Percentiles rank a stretch among this genome's conserved stretches.
These are phyloP conservation scores for Elaphurus davidianus DNA, from an alignment of 2,113 vertebrate species.

Conservation along the genomic window DNA sequence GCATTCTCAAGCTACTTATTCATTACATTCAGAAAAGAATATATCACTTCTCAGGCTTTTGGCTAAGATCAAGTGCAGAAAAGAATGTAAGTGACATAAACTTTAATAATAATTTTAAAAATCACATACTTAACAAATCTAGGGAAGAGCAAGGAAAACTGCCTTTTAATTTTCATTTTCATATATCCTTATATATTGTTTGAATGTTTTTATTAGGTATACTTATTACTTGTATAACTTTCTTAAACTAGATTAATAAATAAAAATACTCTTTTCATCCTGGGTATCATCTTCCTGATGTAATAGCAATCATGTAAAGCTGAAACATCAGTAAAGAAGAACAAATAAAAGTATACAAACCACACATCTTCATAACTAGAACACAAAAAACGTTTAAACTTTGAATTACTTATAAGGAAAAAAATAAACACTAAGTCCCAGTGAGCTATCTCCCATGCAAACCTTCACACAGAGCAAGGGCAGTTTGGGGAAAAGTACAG, in stretches of 20 bases:
- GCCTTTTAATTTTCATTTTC: background rate
- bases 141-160: background rate
- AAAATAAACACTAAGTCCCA: background rate
- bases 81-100: background rate
- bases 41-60: background rate
- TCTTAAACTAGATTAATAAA: background rate
- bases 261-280: background rate
- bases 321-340: background rate
- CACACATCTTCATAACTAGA: background rate
- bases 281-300: background rate
- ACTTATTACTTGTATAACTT: background rate
- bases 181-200: background rate
- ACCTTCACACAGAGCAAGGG: background rate
- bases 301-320: background rate
- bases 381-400: background rate
- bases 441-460: background rate
- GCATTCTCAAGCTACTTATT: background rate
- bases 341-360: background rate
- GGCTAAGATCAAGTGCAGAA: background rate
- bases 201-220: background rate
- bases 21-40: background rate
- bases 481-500: background rate
- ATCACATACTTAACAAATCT: background rate
- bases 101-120: background rate
- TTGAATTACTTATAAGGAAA: background rate